Evolutionary conservation across 2,888 invertebrate species (phyloP).

Genomic region (Caenorhabditis uteleia): DNA sequence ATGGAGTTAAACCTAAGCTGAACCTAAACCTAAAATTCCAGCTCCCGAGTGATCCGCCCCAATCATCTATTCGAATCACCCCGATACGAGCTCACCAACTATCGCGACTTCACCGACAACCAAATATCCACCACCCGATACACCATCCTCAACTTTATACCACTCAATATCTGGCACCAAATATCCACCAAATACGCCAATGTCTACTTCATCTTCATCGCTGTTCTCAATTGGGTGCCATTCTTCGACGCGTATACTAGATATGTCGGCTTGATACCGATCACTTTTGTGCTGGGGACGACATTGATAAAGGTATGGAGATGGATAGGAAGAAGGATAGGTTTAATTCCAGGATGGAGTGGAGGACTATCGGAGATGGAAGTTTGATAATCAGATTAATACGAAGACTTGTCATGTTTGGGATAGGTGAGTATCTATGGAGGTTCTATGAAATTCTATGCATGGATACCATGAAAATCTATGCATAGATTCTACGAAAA

Average conservation of each 20-base stretch:
- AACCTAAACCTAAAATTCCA: slow-evolving; percentile 12
- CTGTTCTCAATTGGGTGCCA: slow-evolving; percentile 71
- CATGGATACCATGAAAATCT: too few species aligned
- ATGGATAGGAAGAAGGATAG: not conserved
- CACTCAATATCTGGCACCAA: slow-evolving; percentile 79
- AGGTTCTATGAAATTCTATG: too few species aligned
- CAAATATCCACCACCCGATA: slow-evolving; percentile 92
- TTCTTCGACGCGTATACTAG: slow-evolving; percentile 55
- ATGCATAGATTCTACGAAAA: too few species aligned
- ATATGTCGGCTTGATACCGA: slow-evolving; percentile 79
- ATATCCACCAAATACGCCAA: slow-evolving; percentile 92
- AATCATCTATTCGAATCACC: slow-evolving; percentile 45
- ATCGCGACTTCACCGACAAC: slow-evolving; percentile 78
- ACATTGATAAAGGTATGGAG: slow-evolving; percentile 80
- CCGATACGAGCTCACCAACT: slow-evolving; percentile 56
- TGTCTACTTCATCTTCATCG: slow-evolving; percentile 95
- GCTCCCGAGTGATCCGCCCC: slow-evolving; percentile 43
- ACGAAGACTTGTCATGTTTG: slow-evolving; percentile 88
- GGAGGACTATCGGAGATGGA: slow-evolving; percentile 87
- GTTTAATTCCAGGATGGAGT: slow-evolving; percentile 82
- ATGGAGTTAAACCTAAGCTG: not conserved
- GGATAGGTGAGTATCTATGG: slow-evolving; percentile 53
- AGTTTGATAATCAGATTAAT: slow-evolving; percentile 91
- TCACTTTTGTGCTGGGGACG: slow-evolving; percentile 89
- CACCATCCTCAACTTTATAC: slow-evolving; percentile 89